Conservation (phyloP, 2,113 vertebrate genomes). For the Tor tambroides region DNA sequence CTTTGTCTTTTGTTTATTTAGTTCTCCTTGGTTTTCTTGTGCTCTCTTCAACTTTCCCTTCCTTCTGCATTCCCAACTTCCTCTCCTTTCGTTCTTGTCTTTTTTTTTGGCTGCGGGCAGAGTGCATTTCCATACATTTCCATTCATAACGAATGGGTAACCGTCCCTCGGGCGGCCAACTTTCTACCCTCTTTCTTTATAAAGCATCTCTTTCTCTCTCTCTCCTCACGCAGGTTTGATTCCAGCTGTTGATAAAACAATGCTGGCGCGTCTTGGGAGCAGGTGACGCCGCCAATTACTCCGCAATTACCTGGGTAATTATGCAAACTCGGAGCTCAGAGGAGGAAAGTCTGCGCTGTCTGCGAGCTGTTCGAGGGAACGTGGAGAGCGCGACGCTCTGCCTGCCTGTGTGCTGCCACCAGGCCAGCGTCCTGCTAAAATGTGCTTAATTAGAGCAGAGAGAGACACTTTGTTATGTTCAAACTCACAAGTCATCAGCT, state of each 20-base stretch:
- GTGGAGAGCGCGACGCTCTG: background rate
- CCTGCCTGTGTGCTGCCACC: background rate
- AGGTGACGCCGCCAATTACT: slow-evolving; percentile 70
- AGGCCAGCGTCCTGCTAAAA: slow-evolving; percentile 41
- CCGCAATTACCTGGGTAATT: slow-evolving; percentile 67
- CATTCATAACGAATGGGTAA: slow-evolving; percentile 68
- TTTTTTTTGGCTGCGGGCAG: slow-evolving; percentile 65
- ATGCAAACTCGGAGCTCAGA: slow-evolving; percentile 45
- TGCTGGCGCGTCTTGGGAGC: slow-evolving; percentile 55
- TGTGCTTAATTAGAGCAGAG: slow-evolving; percentile 45
- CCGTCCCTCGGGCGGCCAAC: slow-evolving; percentile 56
- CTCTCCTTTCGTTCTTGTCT: slow-evolving; percentile 15
- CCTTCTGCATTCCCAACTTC: slow-evolving; percentile 13
- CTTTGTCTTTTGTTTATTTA: slow-evolving; percentile 4
- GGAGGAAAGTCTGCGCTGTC: background rate
- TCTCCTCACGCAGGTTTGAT: slow-evolving; percentile 55
- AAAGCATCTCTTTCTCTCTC: slow-evolving; percentile 22
- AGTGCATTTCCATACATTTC: slow-evolving; percentile 67
- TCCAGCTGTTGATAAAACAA: slow-evolving; percentile 72
- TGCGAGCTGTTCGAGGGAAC: slow-evolving; percentile 5
- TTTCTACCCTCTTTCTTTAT: slow-evolving; percentile 17
- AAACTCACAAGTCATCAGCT: slow-evolving; percentile 43
- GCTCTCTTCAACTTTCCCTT: background rate
- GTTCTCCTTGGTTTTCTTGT: background rate
- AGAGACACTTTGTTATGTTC: slow-evolving; percentile 38